Evolutionary conservation across 2,797 vertebrate genomes (phyloP), one percentile per base, ranked within the genome.

Genomic region (Psittacula echo): DNA sequence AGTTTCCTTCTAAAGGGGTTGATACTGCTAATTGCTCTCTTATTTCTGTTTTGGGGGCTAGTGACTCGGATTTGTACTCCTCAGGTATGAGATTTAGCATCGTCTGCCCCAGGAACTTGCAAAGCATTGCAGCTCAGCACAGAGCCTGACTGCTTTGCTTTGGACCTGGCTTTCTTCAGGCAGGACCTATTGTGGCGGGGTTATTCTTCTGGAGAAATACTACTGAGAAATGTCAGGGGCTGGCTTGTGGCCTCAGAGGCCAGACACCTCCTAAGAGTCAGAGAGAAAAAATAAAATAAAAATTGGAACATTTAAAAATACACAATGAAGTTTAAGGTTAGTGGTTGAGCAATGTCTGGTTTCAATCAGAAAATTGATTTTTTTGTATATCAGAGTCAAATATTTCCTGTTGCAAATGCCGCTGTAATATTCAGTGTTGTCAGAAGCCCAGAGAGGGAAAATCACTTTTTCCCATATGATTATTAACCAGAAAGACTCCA

Each of bases 291-390:
- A 26, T 67, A 71, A 61, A 77, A 21, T 34, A 67, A 42, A 27
- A 18, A 6, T 2, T 3, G 11, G 5, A 74, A 53, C 26, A 18
- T 51, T 86, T 91, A 20, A 66, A 91, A 95, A 54, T 50, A 26
- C 14, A 30, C 58, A 86, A 66, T 68, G 34, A 68, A 91, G 17
- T 66, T 93, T 66, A 62, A 53, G 32, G 34, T 88, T 94, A 70
- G 87, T 93, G 45, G 42, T 81, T 95, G 85, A 91, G 73, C 18
- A 86, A 90, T 85, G 66, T 91, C 85, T 95, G 77, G 32, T 94
- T 96, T 96, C 62, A 93, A 51, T 90, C 50, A 94, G 45, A 45
- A 94, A 87, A 92, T 64, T 64, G 78, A 93, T 94, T 95, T 87
- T 92, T 7, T 87, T 95, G 44, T 92, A 79, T 66, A 89, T 94